Conservation (phyloP, 2,797 vertebrate genomes). For the Sparidentex hasta region DNA sequence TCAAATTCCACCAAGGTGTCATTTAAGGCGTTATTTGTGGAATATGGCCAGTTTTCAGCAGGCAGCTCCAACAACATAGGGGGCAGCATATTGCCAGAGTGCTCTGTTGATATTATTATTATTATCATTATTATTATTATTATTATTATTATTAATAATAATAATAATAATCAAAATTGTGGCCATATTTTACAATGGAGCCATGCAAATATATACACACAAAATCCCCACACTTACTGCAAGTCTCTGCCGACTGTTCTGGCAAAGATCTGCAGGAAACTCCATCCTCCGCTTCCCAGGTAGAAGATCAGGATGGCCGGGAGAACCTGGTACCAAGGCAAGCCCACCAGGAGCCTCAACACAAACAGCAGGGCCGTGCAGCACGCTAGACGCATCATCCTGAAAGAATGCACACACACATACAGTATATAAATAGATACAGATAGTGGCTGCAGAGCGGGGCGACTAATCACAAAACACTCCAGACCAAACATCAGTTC, state of each 20-base stretch:
- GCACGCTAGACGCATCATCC: slow-evolving; percentile 92
- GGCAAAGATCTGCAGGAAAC: slow-evolving; percentile 88
- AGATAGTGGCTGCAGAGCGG: slow-evolving; percentile 21
- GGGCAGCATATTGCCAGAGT: too few species aligned
- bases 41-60: too few species aligned
- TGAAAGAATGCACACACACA: slow-evolving; percentile 62
- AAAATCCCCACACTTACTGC: slow-evolving; percentile 86
- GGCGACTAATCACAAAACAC: slow-evolving; percentile 26
- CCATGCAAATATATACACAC: background rate
- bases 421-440: slow-evolving; percentile 30
- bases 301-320: slow-evolving; percentile 91
- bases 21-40: background rate
- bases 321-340: slow-evolving; percentile 93
- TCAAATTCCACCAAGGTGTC: background rate
- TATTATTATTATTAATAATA: too few species aligned
- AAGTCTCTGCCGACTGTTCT: slow-evolving; percentile 92
- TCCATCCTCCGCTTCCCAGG: slow-evolving; percentile 94
- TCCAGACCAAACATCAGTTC: slow-evolving; percentile 27
- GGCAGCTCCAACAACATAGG: too few species aligned
- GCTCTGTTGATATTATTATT: too few species aligned
- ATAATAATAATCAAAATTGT: too few species aligned
- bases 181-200: background rate
- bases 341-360: slow-evolving; percentile 87
- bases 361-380: slow-evolving; percentile 89
- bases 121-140: too few species aligned